phyloP scores from a whole-genome alignment of 2,888 invertebrate species.

The Gibbula magus region DNA sequence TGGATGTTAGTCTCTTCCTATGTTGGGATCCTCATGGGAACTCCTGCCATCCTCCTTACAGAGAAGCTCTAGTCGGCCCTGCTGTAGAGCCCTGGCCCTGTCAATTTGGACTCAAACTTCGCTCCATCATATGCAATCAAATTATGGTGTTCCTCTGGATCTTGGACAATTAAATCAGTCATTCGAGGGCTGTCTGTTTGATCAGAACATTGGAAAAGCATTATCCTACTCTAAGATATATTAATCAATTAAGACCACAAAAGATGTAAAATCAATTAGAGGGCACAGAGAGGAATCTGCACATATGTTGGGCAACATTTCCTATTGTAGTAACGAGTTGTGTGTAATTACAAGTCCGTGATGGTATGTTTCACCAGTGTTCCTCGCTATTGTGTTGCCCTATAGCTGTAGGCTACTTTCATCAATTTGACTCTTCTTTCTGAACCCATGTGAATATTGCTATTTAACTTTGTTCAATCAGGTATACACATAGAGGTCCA shows the following conservation, averaged over 20 bases:
- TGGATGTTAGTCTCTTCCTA: no score
- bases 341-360: not conserved
- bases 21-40: no score
- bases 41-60: no score
- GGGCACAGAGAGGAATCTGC: not conserved
- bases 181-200: not conserved
- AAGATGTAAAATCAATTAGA: constrained; percentile 9
- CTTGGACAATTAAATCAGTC: not conserved
- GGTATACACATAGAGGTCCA: no score
- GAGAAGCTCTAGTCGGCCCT: no score
- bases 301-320: not conserved
- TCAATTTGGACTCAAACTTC: not conserved
- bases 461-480: no score
- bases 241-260: constrained; percentile 16
- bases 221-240: not conserved
- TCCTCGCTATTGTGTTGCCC: not conserved
- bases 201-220: not conserved
- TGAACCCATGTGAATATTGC: no score
- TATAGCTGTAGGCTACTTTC: no score
- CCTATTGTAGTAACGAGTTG: not conserved
- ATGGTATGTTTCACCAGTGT: not conserved
- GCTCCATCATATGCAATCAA: constrained; percentile 25
- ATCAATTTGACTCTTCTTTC: no score
- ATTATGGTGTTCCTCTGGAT: not conserved
- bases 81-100: not conserved